Base-by-base conservation (phyloP, 2,888 invertebrate species). In the Scaptodrosophila latifasciaeformis region DNA sequence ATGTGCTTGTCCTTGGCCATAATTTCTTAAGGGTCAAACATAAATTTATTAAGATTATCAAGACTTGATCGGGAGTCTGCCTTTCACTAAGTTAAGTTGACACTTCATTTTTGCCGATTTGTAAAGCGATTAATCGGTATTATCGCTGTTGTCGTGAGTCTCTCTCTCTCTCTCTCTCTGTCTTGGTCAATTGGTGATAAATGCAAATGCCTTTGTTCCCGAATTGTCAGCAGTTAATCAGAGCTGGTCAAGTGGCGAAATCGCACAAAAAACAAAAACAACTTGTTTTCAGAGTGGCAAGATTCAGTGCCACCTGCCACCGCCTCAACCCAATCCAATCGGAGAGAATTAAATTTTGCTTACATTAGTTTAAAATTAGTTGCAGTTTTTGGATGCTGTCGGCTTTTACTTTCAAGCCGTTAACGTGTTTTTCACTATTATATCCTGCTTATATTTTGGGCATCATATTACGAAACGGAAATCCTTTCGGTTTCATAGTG, bases 1-100 rank as follows among this genome's bases (percentile, higher is more conserved):
- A 13, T 37, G 37, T 34, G 24, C 24, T 15, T 37, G 37, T 37
- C 37, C 37, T 37, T 37, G 37, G 17, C 17, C 37, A 17, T 1
- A 13, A 18, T n/a, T n/a, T n/a, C n/a, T n/a, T n/a, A 37, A 10
- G 2, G 17, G 24, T 3, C 24, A 24, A 24, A 24, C 7, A 24
- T 24, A n/a, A 13, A 81, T 79, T 79, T 70, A 61, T 65, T 67
- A 67, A 66, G 70, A 80, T 79, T 81, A 81, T 60, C 54, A 31
- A 52, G 49, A 54, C 18, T 30, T 49, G 44, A 43, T 34, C 29
- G 40, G 42, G 42, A 57, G 19, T 17, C 44, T 45, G 39, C 77
- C 79, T 82, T 82, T 81, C 77, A 75, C 76, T 75, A 72, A 67
- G 68, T 75, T 84, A 83, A 84, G 82, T 83, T 82, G 83, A 82